These are phyloP conservation scores for Ormyrus thymus DNA, from an alignment of 2,888 invertebrate species.

Conservation along the genomic window DNA sequence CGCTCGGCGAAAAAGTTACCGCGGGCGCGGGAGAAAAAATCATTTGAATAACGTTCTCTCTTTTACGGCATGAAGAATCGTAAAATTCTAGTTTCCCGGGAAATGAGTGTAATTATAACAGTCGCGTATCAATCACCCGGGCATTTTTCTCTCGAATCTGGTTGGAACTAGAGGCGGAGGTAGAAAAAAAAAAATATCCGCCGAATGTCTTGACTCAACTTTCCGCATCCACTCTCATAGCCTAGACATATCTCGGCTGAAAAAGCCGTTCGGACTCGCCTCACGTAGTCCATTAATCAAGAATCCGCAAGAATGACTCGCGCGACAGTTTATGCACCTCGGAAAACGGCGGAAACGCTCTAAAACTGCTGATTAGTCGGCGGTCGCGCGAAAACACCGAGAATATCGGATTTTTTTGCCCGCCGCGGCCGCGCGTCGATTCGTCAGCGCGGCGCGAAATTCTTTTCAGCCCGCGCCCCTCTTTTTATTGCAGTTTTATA, in stretches of 20 bases:
- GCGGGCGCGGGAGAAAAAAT: no score
- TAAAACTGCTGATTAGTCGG: slow-evolving; percentile 28
- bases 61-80: no score
- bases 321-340: slow-evolving; percentile 34
- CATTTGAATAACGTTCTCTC: no score
- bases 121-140: no score
- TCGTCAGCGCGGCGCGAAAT: slow-evolving; percentile 12
- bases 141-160: no score
- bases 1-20: no score
- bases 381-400: background rate
- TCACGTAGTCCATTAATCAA: slow-evolving; percentile 22
- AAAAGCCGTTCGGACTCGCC: slow-evolving; percentile 27
- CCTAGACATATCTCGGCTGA: background rate
- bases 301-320: slow-evolving; percentile 18
- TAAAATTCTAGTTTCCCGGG: no score
- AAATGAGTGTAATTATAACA: no score
- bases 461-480: background rate
- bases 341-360: slow-evolving; percentile 3
- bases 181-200: no score
- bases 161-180: no score
- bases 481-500: slow-evolving; percentile 45
- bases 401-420: slow-evolving; percentile 30
- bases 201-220: no score
- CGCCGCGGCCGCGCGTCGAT: background rate
- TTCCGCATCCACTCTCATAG: no score